Evolutionary conservation across 2,888 invertebrate genomes (phyloP).

Genomic region (Callyntrura sp.): DNA sequence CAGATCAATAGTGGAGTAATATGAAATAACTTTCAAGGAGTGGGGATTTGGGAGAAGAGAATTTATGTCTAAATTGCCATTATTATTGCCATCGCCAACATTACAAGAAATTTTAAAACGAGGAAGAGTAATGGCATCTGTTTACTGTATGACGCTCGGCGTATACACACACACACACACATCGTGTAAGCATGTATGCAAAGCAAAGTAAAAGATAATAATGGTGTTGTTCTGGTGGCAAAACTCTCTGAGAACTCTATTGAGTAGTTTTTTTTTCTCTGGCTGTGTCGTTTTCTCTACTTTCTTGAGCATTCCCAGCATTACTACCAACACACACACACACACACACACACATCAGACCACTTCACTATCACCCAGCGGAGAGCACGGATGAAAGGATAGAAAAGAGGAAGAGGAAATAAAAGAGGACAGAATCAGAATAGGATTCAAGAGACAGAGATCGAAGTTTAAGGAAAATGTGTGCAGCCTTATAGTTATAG

Average conservation of each 20-base stretch:
- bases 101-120: too few species aligned
- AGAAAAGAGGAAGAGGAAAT: background rate
- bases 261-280: background rate
- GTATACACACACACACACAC: too few species aligned
- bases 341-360: too few species aligned
- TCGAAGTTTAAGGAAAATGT: constrained; percentile 79
- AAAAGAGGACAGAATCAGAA: constrained; percentile 57
- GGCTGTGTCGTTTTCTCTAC: too few species aligned
- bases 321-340: background rate
- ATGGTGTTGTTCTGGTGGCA: background rate
- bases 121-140: background rate
- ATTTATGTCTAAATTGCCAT: background rate
- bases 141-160: background rate
- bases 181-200: background rate
- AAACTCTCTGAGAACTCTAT: constrained; percentile 25
- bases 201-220: background rate
- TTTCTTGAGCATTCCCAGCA: background rate
- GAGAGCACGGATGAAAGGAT: background rate
- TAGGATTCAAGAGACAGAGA: constrained; percentile 68
- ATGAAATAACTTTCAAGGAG: background rate
- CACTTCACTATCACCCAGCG: background rate
- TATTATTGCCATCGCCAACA: background rate
- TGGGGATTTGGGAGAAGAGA: background rate
- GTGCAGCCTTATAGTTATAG: constrained; percentile 60
- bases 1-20: constrained; percentile 37